Evolutionary conservation across 2,797 vertebrate species (phyloP), one percentile per base, ranked within the genome.

Genomic region (Myotis findleyi): DNA sequence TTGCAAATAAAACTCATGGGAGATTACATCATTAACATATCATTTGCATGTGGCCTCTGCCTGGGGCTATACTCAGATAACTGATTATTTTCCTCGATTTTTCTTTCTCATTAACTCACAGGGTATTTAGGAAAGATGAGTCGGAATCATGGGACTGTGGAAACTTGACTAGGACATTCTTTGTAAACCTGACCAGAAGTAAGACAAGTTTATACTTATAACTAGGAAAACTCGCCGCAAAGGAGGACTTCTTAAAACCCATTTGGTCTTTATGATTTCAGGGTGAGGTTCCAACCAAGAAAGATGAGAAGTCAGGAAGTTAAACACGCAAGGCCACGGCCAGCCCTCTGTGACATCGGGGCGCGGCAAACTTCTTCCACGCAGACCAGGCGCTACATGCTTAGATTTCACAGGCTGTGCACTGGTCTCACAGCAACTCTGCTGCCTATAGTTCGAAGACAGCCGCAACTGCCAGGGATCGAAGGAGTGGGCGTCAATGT

Each of bases 401-500:
- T 27, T 4, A 5, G 53, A 6, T 23, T 44, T 57, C 62, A 44
- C 30, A 33, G 64, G 25, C 16, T 6, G 0, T 3, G 3, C 18
- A 30, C 6, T 2, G 6, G n/a, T 25, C 41, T 84, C 66, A 7
- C 0, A 3, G 33, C 47, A 4, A 0, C 59, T 16, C 57, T 14
- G 7, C 66, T 53, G n/a, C 14, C 17, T 0, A n/a, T 0, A 2
- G 16, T 36, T 0, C 12, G 23, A 6, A n/a, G 23, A 17, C 59
- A 76, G n/a, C 62, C n/a, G 0, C 3, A 11, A 9, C 9, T 10
- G 2, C 1, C 10, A 36, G 0, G 1, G 2, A 17, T 13, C 4
- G 9, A 23, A 17, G 17, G 20, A 20, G 17, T 0, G 23, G 38
- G 33, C 4, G 0, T 2, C 8, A 27, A 3, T 0, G 20, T 30